Base-by-base conservation (phyloP, 1,140 invertebrate genomes). In the Wiebesia pumilae region DNA sequence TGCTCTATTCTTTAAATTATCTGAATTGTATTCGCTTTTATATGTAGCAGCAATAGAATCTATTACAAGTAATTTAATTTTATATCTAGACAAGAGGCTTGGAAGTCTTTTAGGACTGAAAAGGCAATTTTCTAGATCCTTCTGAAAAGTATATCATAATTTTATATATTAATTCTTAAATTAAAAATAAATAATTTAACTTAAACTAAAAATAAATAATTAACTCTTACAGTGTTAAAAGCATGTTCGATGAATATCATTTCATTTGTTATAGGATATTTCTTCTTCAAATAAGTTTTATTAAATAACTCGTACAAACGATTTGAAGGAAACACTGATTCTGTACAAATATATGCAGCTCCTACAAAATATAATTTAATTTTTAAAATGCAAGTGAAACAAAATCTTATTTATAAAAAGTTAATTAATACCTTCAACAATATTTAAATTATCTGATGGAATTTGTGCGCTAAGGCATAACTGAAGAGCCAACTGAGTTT, bases 401-500 rank as follows among this genome's bases (percentile, higher is more conserved):
- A 54, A 54, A 54, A 54, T 54, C 10, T 54, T 10, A 54, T 54
- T 54, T 33, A n/a, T 79, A 51, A 69, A 24, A 27, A 51, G 69
- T 35, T 3, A 27, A 79, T 38, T 69, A 33, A 27, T 83, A 87
- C 86, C 86, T 65, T 67, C 51, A 69, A 62, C 14, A 58, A 71
- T n/a, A 80, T 24, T 87, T 58, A 21, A 87, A 78, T 90, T 54
- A 33, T 86, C 71, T 71, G 73, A 69, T 30, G 95, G 94, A 83
- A 95, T 91, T 91, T 96, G 96, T n/a, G 94, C 94, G 81, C 93
- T 94, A 12, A 96, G 91, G 51, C 93, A 93, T 9, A 97, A 90
- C 93, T 98, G 97, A 43, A 98, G 91, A 89, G 96, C 97, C 27
- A 98, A 90, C 93, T 98, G 98, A 1, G 97, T 97, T 94, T 98